Evolutionary conservation across 2,888 invertebrate species (phyloP).

Genomic region (Hypsopygia costalis): DNA sequence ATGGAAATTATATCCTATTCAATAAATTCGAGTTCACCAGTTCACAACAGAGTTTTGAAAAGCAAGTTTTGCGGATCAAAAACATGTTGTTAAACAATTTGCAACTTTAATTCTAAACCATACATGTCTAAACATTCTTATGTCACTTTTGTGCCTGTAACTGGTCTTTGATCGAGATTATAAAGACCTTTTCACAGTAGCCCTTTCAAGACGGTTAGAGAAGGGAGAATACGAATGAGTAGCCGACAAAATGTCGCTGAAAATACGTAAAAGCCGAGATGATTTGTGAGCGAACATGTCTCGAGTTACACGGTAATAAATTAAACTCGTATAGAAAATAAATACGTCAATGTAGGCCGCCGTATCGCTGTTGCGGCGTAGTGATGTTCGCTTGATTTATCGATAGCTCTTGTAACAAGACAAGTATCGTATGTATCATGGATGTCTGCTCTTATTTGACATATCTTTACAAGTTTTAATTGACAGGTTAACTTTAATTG

Average conservation of each 20-base stretch:
- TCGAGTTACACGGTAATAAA: constrained; percentile 64
- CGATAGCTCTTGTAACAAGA: constrained; percentile 27
- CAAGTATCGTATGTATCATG: constrained; percentile 26
- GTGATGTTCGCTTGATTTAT: constrained; percentile 62
- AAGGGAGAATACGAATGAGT: constrained; percentile 35
- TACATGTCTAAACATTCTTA: background rate
- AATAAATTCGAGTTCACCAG: constrained; percentile 32
- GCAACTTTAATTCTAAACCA: constrained; percentile 1
- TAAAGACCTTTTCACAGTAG: constrained; percentile 36
- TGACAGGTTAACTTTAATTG: background rate
- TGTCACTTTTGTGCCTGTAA: background rate
- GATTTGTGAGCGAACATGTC: constrained; percentile 61
- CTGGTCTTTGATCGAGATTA: constrained; percentile 10
- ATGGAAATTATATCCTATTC: constrained; percentile 46
- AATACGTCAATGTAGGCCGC: constrained; percentile 57
- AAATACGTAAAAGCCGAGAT: constrained; percentile 48
- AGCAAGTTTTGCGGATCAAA: constrained; percentile 22
- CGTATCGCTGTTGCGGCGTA: constrained; percentile 33
- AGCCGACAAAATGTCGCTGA: constrained; percentile 49
- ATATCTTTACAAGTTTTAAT: constrained; percentile 1
- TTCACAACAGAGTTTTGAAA: constrained; percentile 12
- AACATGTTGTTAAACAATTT: constrained; percentile 1
- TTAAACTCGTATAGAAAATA: constrained; percentile 65
- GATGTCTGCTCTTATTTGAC: constrained; percentile 38
- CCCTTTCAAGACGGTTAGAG: constrained; percentile 30